These are phyloP conservation scores for Girardia tigrina DNA, from an alignment of 2,888 invertebrate genomes.

Conservation along the genomic window DNA sequence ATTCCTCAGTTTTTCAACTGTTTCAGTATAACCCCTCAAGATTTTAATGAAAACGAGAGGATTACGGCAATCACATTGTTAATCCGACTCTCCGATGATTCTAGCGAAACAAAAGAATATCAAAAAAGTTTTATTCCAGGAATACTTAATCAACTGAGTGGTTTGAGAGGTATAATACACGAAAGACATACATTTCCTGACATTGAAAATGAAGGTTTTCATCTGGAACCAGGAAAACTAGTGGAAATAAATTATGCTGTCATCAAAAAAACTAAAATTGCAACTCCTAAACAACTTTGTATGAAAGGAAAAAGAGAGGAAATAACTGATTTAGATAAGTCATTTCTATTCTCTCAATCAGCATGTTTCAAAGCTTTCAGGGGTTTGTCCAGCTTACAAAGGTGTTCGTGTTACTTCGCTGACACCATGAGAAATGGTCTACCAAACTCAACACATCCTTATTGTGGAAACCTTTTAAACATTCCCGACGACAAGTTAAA, in stretches of 20 bases:
- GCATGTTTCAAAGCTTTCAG: neutral
- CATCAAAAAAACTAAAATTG: neutral
- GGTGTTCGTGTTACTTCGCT: neutral
- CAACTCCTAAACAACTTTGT: neutral
- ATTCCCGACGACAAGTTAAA: neutral
- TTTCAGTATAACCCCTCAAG: neutral
- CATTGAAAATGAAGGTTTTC: conserved; percentile 10
- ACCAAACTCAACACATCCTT: neutral
- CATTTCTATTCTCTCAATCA: neutral
- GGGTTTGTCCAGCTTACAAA: neutral
- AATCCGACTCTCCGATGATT: neutral
- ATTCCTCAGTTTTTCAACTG: conserved; percentile 6
- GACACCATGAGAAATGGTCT: neutral
- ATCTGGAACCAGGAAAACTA: neutral
- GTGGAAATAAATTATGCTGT: conserved; percentile 5
- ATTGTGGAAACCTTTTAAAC: conserved; percentile 8
- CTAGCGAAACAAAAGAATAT: neutral
- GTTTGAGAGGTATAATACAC: conserved; percentile 1
- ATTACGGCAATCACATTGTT: neutral
- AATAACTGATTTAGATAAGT: neutral
- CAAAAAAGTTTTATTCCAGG: conserved; percentile 5
- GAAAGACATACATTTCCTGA: neutral
- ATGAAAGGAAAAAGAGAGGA: neutral
- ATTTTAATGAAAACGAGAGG: neutral
- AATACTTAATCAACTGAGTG: conserved; percentile 2